phyloP scores from a whole-genome alignment of 1,140 invertebrate species.

The Diploscapter pachys region DNA sequence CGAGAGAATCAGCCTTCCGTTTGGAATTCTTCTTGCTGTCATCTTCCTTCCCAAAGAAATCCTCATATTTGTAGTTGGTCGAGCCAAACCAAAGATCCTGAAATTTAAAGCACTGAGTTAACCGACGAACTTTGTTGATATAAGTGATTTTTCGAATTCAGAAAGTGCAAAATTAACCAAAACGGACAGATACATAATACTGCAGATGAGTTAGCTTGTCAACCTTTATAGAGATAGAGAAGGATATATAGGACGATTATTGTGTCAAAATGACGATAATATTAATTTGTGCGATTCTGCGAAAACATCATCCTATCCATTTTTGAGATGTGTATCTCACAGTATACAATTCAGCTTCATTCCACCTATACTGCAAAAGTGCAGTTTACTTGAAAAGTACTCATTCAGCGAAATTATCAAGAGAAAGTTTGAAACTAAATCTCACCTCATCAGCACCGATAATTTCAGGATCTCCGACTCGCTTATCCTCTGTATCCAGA shows the following conservation, averaged over 20 bases:
- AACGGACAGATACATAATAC: too few relatives aligned
- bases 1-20: conserved; percentile 39
- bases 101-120: not conserved
- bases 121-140: not conserved
- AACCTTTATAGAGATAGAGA: too few relatives aligned
- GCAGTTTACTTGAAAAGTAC: not conserved
- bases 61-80: conserved; percentile 31
- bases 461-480: conserved; percentile 8
- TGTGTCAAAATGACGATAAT: too few relatives aligned
- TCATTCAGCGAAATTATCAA: not conserved
- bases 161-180: not conserved
- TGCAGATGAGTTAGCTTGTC: too few relatives aligned
- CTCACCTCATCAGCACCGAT: conserved; percentile 14
- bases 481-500: conserved; percentile 1
- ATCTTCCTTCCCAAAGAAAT: conserved; percentile 23
- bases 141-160: not conserved
- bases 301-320: too few relatives aligned
- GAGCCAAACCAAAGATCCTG: conserved; percentile 18
- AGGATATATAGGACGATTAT: too few relatives aligned
- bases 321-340: too few relatives aligned
- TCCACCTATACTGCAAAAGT: too few relatives aligned
- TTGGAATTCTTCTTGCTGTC: conserved; percentile 59
- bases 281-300: too few relatives aligned
- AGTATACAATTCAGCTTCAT: too few relatives aligned
- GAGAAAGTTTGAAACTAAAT: not conserved